Evolutionary conservation across 2,113 vertebrate genomes (phyloP).

Genomic region (Muntiacus reevesi): DNA sequence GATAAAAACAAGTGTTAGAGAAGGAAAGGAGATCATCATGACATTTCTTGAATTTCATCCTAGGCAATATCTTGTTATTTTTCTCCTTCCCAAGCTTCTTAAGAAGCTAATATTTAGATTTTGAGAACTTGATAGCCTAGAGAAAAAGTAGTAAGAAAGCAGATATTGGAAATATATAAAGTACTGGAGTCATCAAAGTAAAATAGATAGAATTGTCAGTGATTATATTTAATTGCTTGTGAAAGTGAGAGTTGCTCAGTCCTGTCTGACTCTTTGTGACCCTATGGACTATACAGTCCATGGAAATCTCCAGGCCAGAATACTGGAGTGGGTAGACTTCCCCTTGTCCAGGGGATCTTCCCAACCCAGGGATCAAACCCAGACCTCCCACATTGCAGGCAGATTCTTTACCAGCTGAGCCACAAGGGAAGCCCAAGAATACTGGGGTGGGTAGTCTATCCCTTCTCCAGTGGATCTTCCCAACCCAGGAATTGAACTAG

Average conservation of each 20-base stretch:
- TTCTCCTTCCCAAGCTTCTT: neutral
- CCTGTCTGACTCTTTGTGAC: neutral
- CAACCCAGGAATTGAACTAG: neutral
- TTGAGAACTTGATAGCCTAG: neutral
- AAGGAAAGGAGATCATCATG: neutral
- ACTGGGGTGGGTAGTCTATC: neutral
- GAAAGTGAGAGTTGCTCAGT: neutral
- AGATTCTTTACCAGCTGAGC: neutral
- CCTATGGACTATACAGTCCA: neutral
- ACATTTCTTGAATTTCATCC: neutral
- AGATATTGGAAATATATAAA: neutral
- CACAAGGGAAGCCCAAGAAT: neutral
- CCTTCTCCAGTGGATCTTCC: neutral
- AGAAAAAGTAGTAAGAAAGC: neutral
- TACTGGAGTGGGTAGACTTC: neutral
- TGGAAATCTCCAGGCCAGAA: neutral
- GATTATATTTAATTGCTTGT: neutral
- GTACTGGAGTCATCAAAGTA: neutral
- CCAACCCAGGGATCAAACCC: neutral
- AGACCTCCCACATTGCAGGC: accelerated
- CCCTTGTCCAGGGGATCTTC: neutral
- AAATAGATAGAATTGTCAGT: neutral
- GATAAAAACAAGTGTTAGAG: neutral
- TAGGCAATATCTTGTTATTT: neutral
- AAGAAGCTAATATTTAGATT: neutral